Evolutionary conservation across 2,888 invertebrate genomes (phyloP).

Genomic region (Drosophila anomalata): DNA sequence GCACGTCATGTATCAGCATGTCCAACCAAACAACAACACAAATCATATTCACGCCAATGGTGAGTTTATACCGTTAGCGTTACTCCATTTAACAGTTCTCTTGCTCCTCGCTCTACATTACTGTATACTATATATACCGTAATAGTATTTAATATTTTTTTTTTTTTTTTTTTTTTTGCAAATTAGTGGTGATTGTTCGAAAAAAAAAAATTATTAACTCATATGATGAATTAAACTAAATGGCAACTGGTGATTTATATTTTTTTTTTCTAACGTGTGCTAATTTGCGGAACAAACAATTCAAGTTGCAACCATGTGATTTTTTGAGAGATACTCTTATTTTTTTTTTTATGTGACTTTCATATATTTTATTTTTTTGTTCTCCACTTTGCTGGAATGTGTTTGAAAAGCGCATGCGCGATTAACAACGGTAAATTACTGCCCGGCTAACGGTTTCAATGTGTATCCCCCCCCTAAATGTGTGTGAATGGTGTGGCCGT

Average conservation of each 20-base stretch:
- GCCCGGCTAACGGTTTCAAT: constrained; percentile 27
- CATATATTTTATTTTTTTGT: not conserved
- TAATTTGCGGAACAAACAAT: constrained; percentile 33
- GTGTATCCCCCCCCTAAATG: constrained; percentile 12
- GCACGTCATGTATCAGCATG: constrained; percentile 85
- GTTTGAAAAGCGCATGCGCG: constrained; percentile 33
- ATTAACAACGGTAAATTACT: constrained; percentile 17
- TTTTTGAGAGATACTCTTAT: not conserved
- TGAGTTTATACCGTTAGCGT: constrained; percentile 71
- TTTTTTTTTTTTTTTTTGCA: constrained; percentile 19
- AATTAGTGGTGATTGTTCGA: constrained; percentile 35
- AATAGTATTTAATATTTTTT: constrained; percentile 8
- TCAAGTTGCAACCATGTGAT: constrained; percentile 37
- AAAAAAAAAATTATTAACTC: constrained; percentile 12
- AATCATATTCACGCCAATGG: constrained; percentile 83
- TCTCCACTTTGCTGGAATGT: constrained; percentile 23
- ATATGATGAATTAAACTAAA: not conserved
- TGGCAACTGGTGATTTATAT: not conserved
- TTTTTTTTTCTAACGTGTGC: constrained; percentile 13
- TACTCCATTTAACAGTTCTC: constrained; percentile 1
- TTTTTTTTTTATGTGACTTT: constrained; percentile 9
- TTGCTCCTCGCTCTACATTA: constrained; percentile 1
- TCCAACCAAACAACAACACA: constrained; percentile 84
- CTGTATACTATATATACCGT: too few species aligned
- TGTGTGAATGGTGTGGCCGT: constrained; percentile 14